Percentiles rank a stretch among this genome's conserved stretches.
These are phyloP conservation scores for Parapsyche elsis DNA, from an alignment of 1,140 invertebrate species.

Conservation along the genomic window DNA sequence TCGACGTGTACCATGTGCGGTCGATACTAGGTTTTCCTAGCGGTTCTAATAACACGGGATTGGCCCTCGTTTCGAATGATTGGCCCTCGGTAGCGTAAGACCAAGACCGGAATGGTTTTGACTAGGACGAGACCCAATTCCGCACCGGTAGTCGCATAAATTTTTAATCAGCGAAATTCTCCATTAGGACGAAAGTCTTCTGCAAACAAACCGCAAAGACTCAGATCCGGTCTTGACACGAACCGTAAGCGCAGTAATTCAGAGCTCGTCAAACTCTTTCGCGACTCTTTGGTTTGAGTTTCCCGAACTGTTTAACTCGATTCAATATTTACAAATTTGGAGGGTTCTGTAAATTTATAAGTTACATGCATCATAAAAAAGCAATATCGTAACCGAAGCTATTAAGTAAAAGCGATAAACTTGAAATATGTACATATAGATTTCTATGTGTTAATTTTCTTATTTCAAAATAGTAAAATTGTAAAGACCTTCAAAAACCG, in stretches of 20 bases:
- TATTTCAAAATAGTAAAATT: too few relatives aligned
- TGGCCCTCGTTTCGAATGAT: conserved; percentile 3
- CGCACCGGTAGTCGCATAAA: conserved; percentile 17
- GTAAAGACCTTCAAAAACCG: too few relatives aligned
- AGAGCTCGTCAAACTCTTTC: background rate
- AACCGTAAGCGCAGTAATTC: background rate
- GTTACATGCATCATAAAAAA: too few relatives aligned
- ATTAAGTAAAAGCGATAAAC: too few relatives aligned
- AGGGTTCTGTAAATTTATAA: too few relatives aligned
- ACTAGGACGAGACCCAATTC: conserved; percentile 9
- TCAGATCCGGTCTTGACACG: background rate
- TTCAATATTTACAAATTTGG: too few relatives aligned
- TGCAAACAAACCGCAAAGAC: conserved; percentile 20
- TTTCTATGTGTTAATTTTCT: too few relatives aligned
- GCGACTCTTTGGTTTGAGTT: too few relatives aligned
- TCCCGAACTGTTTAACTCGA: too few relatives aligned
- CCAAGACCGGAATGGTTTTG: background rate
- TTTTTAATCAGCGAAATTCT: conserved; percentile 20
- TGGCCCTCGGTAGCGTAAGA: background rate
- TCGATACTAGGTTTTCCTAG: conserved; percentile 2
- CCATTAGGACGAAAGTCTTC: conserved; percentile 26
- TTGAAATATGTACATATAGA: too few relatives aligned
- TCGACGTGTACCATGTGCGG: background rate
- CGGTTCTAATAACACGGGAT: background rate
- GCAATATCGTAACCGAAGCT: too few relatives aligned